These are phyloP conservation scores for Pseudachorutes palmiensis DNA, from an alignment of 1,140 invertebrate genomes.

Conservation along the genomic window DNA sequence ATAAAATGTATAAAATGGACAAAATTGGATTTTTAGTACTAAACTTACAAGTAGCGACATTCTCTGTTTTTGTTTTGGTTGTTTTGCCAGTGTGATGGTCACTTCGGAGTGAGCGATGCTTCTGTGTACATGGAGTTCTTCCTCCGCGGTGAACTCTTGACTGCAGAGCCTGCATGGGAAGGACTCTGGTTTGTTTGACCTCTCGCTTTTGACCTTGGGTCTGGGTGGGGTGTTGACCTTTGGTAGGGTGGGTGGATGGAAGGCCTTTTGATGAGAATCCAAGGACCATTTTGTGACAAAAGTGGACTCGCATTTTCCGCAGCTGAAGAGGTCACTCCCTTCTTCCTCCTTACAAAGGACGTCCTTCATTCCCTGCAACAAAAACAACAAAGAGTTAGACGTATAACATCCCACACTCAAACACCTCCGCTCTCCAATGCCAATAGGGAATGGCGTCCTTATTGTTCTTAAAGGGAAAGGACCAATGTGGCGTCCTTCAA, in stretches of 20 bases:
- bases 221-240: background rate
- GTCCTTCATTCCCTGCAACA: background rate
- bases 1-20: too few relatives aligned
- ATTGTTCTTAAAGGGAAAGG: too few relatives aligned
- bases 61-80: background rate
- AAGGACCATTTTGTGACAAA: constrained; percentile 9
- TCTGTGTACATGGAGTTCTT: background rate
- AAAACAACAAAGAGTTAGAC: background rate
- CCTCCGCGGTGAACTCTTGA: background rate
- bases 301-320: constrained; percentile 2
- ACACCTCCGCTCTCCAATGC: too few relatives aligned
- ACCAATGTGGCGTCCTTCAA: too few relatives aligned
- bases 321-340: constrained; percentile 8
- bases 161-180: background rate
- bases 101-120: background rate
- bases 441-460: too few relatives aligned
- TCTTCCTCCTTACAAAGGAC: background rate
- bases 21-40: background rate
- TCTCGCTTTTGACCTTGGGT: background rate
- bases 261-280: background rate
- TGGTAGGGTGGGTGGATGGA: constrained; percentile 1
- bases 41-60: background rate
- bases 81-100: background rate
- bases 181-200: background rate
- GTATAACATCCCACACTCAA: too few relatives aligned